Base-by-base conservation (phyloP, 2,797 vertebrate species). In the Cygnus olor region DNA sequence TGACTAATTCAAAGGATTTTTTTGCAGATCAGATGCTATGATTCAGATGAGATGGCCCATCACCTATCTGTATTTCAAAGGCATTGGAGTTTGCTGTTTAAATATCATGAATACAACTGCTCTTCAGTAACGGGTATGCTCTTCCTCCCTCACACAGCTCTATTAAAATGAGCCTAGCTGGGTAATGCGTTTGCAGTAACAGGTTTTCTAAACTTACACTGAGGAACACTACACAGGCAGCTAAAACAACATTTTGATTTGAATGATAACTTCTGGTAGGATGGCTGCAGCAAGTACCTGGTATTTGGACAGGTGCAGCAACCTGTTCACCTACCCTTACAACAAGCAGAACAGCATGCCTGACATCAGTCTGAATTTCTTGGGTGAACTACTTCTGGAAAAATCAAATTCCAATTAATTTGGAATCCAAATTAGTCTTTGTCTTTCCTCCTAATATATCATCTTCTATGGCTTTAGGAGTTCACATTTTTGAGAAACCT, bases 21-120 rank as follows among this genome's bases (percentile, higher is more conserved):
- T 45, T 20, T 63, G 22, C 40, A 73, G 51, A 49, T 65, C 44
- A 85, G 60, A 72, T 94, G 15, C 17, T 30, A 1, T 57, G 79
- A 76, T 53, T 85, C 42, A 51, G 30, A 80, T 38, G 15, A 72
- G 18, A 51, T 64, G 9, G 69, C 11, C 30, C 1, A 0, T 77
- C 76, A 42, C 8, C 4, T 74, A 1, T 53, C 71, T 85, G 82
- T 78, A 44, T 85, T 91, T 63, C 44, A 83, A 44, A 77, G 12
- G 7, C 45, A 49, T 32, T 91, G 27, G 24, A 49, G 11, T 57
- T 72, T 76, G 20, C 3, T 68, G 16, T 65, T 77, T 70, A 4
- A 14, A 3, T 68, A 19, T n/a, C 73, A 72, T 0, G 0, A 77
- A 54, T 42, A 58, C 10, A 49, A 5, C 5, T 81, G 8, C 25